Evolutionary conservation across 2,797 vertebrate genomes (phyloP).

Genomic region (Odontamblyopus rebecca): DNA sequence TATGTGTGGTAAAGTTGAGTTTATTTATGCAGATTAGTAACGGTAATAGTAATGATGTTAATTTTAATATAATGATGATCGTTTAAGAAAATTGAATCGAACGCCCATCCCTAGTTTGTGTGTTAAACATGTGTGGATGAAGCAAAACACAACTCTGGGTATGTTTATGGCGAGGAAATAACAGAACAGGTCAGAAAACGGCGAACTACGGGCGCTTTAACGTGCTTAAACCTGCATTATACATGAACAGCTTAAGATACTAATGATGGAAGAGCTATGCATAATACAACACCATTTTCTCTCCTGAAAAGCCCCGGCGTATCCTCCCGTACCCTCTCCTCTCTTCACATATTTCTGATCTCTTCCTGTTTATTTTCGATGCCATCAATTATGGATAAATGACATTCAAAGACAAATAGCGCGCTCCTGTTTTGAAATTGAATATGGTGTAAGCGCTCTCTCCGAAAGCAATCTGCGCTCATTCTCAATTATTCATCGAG

Average conservation of each 20-base stretch:
- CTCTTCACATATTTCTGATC: not conserved
- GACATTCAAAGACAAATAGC: constrained; percentile 8
- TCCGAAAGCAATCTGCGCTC: not conserved
- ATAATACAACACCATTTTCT: not conserved
- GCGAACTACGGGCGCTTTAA: too few relatives aligned
- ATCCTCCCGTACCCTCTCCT: not conserved
- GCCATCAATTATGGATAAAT: constrained; percentile 9
- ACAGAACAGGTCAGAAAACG: too few relatives aligned
- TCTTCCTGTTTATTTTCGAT: not conserved
- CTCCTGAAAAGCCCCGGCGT: not conserved
- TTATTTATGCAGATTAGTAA: too few relatives aligned
- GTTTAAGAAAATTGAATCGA: too few relatives aligned
- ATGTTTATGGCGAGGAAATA: too few relatives aligned
- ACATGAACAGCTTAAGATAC: not conserved
- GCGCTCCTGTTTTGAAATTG: not conserved
- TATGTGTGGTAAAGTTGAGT: too few relatives aligned
- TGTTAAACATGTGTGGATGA: too few relatives aligned
- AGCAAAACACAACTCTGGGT: too few relatives aligned
- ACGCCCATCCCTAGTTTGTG: too few relatives aligned
- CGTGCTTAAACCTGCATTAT: too few relatives aligned
- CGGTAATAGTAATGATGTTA: too few relatives aligned
- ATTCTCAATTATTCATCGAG: constrained; percentile 5
- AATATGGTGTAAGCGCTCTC: not conserved
- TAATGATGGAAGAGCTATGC: not conserved
- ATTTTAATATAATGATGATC: too few relatives aligned